Percentiles rank a stretch among this genome's conserved stretches.
phyloP scores from a whole-genome alignment of 2,797 vertebrate genomes.

The Danio aesculapii region DNA sequence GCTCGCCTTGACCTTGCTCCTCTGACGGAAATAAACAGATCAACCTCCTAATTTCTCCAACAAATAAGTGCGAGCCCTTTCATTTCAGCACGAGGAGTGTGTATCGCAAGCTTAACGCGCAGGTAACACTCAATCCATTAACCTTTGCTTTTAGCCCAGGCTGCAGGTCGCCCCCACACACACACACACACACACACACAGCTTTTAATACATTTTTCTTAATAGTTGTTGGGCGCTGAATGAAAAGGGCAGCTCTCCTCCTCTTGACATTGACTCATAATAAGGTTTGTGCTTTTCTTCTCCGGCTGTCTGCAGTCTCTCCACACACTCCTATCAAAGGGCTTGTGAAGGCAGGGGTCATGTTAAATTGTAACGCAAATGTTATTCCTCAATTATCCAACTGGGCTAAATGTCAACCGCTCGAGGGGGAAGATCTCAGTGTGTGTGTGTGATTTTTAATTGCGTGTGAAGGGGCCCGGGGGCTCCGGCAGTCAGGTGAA shows the following conservation, averaged over 20 bases:
- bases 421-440: conserved; percentile 81
- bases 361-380: conserved; percentile 97
- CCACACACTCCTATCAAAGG: conserved; percentile 91
- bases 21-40: conserved; percentile 73
- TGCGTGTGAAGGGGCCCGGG: conserved; percentile 64
- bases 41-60: conserved; percentile 72
- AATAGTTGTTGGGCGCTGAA: conserved; percentile 88
- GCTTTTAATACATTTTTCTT: conserved; percentile 88
- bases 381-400: conserved; percentile 98
- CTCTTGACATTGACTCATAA: conserved; percentile 92
- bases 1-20: conserved; percentile 72
- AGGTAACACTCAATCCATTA: conserved; percentile 99
- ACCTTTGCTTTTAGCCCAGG: conserved; percentile 92
- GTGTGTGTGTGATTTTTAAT: conserved; percentile 53
- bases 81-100: conserved; percentile 82
- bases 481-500: conserved; percentile 26
- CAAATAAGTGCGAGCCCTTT: conserved; percentile 79
- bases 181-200: conserved; percentile 38
- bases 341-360: conserved; percentile 91
- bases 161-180: conserved; percentile 81
- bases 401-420: conserved; percentile 95
- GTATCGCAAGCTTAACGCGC: conserved; percentile 86
- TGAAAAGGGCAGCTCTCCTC: conserved; percentile 90
- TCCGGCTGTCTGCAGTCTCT: conserved; percentile 86
- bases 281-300: conserved; percentile 83